Conservation (phyloP, 2,797 vertebrate species). For the Monodelphis domestica region DNA sequence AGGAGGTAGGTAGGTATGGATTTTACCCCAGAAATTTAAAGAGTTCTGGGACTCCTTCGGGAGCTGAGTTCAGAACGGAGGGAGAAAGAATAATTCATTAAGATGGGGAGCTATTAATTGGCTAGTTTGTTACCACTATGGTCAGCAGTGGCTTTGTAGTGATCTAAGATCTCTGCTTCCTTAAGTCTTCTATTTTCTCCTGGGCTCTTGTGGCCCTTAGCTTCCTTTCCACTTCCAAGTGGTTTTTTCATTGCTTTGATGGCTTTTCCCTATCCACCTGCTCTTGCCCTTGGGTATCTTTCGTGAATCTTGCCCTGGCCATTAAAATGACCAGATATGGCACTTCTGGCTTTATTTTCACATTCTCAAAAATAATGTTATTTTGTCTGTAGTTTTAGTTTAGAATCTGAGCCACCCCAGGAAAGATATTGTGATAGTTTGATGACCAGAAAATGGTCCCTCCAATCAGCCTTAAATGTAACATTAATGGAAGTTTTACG, state of each 20-base stretch:
- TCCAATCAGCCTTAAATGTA: slow-evolving; percentile 41
- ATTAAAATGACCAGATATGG: not conserved
- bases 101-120: not conserved
- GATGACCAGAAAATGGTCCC: slow-evolving; percentile 51
- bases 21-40: not conserved
- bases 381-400: slow-evolving; percentile 33
- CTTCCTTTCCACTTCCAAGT: not conserved
- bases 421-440: slow-evolving; percentile 51
- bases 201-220: not conserved
- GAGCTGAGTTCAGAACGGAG: not conserved
- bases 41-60: not conserved
- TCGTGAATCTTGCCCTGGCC: not conserved
- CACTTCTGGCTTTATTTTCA: slow-evolving; percentile 28
- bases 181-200: not conserved
- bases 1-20: not conserved
- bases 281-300: not conserved
- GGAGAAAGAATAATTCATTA: not conserved
- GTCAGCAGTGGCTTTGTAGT: not conserved
- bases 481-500: slow-evolving; percentile 49
- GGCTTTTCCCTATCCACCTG: not conserved
- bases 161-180: not conserved
- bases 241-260: not conserved
- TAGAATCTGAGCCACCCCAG: not conserved
- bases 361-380: not conserved
- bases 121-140: not conserved